Conservation (phyloP, 2,797 vertebrate species). For the Anguilla obscura region DNA sequence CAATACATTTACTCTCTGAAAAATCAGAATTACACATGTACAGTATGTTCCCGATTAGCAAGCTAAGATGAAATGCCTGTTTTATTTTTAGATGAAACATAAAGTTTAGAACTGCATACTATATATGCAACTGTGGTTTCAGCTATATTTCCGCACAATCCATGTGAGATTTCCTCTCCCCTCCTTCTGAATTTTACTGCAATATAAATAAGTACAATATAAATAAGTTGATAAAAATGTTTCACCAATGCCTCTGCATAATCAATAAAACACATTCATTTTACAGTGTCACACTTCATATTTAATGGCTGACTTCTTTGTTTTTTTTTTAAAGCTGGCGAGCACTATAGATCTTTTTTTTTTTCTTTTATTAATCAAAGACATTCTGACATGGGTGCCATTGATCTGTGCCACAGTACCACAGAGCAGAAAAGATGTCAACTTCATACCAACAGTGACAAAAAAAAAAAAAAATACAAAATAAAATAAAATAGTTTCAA, state of each 20-base stretch:
- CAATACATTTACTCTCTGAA: slow-evolving; percentile 59
- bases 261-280: slow-evolving; percentile 71
- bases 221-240: slow-evolving; percentile 71
- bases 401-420: slow-evolving; percentile 67
- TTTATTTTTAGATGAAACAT: slow-evolving; percentile 77
- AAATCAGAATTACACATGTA: slow-evolving; percentile 57
- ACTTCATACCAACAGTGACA: slow-evolving; percentile 59
- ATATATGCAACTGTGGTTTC: slow-evolving; percentile 63
- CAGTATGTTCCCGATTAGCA: slow-evolving; percentile 66
- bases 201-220: slow-evolving; percentile 59
- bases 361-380: slow-evolving; percentile 79
- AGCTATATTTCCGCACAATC: slow-evolving; percentile 68
- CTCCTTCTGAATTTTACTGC: slow-evolving; percentile 63
- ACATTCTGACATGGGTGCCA: slow-evolving; percentile 72
- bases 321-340: slow-evolving; percentile 55
- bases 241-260: slow-evolving; percentile 66
- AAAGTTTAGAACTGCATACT: slow-evolving; percentile 65
- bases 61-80: slow-evolving; percentile 15
- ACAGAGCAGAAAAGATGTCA: slow-evolving; percentile 63
- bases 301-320: slow-evolving; percentile 70
- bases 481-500: slow-evolving; percentile 48
- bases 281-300: slow-evolving; percentile 69
- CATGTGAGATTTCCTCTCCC: slow-evolving; percentile 66
- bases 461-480: slow-evolving; percentile 41
- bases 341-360: slow-evolving; percentile 69